Evolutionary conservation across 2,797 vertebrate genomes (phyloP).

Genomic region (Tauraco hartlaubi): DNA sequence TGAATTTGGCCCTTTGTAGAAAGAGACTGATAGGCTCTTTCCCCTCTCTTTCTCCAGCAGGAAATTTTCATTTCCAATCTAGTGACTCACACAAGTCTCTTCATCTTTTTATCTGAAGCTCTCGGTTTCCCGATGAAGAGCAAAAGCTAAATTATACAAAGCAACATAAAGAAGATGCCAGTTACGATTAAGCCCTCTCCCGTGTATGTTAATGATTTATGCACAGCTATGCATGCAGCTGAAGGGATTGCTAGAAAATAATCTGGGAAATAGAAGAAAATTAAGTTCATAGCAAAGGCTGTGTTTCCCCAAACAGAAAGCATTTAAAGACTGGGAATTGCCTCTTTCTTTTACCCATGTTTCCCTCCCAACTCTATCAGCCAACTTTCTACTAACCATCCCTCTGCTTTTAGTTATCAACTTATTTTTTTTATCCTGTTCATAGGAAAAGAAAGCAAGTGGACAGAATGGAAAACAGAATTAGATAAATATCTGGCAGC

Average conservation of each 20-base stretch:
- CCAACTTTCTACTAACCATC: neutral
- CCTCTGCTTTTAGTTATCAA: neutral
- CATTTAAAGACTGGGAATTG: neutral
- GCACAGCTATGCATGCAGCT: neutral
- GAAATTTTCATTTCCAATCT: neutral
- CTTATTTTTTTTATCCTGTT: neutral
- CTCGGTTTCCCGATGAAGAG: neutral
- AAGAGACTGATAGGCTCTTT: neutral
- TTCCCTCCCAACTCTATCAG: neutral
- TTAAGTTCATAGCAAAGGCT: neutral
- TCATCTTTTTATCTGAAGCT: neutral
- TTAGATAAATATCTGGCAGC: slow-evolving; percentile 4
- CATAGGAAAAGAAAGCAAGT: neutral
- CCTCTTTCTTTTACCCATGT: neutral
- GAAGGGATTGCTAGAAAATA: neutral
- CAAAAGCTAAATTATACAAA: slow-evolving; percentile 50
- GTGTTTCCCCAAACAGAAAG: neutral
- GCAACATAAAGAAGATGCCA: neutral
- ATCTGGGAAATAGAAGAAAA: slow-evolving; percentile 17
- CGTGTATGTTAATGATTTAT: slow-evolving; percentile 17
- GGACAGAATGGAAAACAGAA: neutral
- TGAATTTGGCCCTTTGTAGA: neutral
- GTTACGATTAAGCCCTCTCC: neutral
- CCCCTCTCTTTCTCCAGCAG: neutral
- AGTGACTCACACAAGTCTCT: neutral